Conservation (phyloP, 35 echinoderm and acorn worm genomes). For the Lytechinus variegatus region DNA sequence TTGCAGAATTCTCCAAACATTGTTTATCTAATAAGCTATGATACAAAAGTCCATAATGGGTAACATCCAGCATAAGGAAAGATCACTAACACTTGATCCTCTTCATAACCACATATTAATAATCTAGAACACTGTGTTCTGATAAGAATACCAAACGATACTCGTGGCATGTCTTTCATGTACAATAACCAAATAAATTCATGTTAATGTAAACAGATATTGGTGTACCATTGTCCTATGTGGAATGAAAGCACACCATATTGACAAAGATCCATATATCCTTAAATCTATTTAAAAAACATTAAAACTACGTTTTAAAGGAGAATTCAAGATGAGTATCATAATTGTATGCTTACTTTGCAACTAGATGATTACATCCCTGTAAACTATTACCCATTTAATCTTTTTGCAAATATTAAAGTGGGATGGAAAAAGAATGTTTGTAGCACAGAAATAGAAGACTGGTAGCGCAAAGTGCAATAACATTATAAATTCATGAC, state of each 20-base stretch:
- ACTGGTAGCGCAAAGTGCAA: too few species aligned
- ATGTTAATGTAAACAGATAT: neutral
- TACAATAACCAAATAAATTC: neutral
- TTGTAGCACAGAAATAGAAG: too few species aligned
- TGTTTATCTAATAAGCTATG: slow-evolving; percentile 3
- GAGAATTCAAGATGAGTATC: too few species aligned
- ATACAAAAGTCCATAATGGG: neutral
- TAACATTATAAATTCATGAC: too few species aligned
- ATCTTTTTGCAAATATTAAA: too few species aligned
- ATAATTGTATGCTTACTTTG: too few species aligned
- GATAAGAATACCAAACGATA: neutral
- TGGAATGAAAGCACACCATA: neutral
- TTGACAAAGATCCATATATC: neutral
- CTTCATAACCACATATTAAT: neutral
- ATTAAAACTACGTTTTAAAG: too few species aligned
- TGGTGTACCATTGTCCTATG: neutral
- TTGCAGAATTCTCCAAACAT: neutral
- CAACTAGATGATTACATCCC: too few species aligned
- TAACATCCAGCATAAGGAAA: neutral
- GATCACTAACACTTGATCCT: neutral
- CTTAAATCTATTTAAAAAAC: neutral
- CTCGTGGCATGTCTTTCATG: neutral
- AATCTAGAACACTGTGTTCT: neutral
- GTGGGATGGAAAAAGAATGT: too few species aligned
- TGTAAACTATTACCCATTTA: too few species aligned